These are phyloP conservation scores for Microcebus tavaratra DNA, from an alignment of 2,113 vertebrate species.

Conservation along the genomic window DNA sequence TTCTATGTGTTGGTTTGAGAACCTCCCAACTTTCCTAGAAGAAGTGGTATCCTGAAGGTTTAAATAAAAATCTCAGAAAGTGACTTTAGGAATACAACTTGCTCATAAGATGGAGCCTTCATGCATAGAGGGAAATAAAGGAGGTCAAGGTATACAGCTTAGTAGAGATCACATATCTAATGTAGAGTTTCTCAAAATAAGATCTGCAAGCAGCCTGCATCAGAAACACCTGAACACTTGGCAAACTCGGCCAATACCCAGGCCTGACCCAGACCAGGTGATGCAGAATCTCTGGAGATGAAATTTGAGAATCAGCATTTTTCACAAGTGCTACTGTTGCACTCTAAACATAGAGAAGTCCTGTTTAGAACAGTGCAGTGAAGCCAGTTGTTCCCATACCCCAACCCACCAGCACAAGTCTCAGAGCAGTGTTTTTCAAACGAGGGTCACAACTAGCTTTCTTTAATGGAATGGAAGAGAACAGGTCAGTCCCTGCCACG, in stretches of 20 bases:
- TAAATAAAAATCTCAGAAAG: not conserved
- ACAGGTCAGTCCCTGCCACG: not conserved
- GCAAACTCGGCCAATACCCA: not conserved
- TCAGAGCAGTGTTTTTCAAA: not conserved
- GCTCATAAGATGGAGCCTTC: not conserved
- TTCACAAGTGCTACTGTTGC: not conserved
- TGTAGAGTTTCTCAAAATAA: not conserved
- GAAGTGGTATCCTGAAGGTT: not conserved
- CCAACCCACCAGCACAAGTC: not conserved
- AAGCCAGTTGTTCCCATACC: accelerated
- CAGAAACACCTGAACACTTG: not conserved
- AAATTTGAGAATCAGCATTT: not conserved
- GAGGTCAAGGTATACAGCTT: not conserved
- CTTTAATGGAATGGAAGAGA: not conserved
- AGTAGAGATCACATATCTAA: not conserved
- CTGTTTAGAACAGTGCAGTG: not conserved
- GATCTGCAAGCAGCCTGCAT: not conserved
- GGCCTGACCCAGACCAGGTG: not conserved
- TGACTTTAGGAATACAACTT: not conserved
- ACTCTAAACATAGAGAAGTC: not conserved
- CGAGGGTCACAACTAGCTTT: not conserved
- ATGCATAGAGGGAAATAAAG: not conserved
- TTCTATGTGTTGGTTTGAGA: not conserved
- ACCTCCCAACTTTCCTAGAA: not conserved
- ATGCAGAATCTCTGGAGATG: not conserved